A percentile compares a stretch with the other conserved stretches of the same genome.
phyloP scores from a whole-genome alignment of 2,797 vertebrate genomes.

The Spatula versicolor region DNA sequence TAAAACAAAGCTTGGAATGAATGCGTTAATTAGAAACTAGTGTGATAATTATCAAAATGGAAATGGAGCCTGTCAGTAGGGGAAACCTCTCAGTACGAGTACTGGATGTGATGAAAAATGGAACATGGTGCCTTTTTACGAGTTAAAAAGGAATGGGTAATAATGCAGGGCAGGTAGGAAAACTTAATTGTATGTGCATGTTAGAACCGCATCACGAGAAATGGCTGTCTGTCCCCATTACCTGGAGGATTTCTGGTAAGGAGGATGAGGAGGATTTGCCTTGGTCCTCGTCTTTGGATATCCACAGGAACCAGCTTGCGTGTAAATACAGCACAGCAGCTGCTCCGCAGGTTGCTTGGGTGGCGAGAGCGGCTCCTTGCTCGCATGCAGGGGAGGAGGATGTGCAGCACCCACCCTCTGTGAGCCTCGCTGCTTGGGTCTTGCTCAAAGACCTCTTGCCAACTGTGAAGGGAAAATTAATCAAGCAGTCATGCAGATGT shows the following conservation, averaged over 20 bases:
- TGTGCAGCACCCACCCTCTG: background rate
- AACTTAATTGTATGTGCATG: background rate
- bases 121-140: background rate
- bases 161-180: background rate
- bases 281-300: background rate
- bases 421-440: accelerated
- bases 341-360: background rate
- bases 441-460: background rate
- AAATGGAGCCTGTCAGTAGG: background rate
- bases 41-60: background rate
- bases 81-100: background rate
- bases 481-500: background rate
- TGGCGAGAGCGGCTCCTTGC: background rate
- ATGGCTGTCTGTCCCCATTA: background rate
- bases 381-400: background rate
- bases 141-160: background rate
- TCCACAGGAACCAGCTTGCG: background rate
- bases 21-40: constrained; percentile 10
- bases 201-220: background rate
- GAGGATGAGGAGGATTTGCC: too few species aligned
- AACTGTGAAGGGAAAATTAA: background rate
- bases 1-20: constrained; percentile 20
- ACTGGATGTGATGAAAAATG: background rate
- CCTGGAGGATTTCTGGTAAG: background rate
- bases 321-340: background rate